Evolutionary conservation across 2,113 vertebrate species (phyloP), one percentile per base, ranked within the genome.

Genomic region (Calypte anna): DNA sequence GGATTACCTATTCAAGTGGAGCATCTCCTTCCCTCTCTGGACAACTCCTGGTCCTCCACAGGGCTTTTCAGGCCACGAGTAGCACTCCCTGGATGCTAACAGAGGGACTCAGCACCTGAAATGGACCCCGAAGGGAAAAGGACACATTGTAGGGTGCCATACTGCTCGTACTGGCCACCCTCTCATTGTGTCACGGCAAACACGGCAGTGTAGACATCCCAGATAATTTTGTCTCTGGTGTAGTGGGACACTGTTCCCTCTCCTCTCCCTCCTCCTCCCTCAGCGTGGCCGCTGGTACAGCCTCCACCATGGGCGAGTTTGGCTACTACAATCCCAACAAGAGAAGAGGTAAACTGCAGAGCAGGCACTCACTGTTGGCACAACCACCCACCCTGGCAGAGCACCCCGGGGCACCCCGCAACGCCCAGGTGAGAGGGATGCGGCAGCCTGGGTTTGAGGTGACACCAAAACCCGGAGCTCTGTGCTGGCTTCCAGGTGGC

Each of bases 351-450:
- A 8, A 63, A 33, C 25, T 11, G 17, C 57, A 43, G 59, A 67
- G 58, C 3, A 1, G 8, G 15, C 6, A 0, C 55, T 50, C 1
- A 0, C 18, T 31, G 2, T 50, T 68, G 44, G 44, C 7, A 57
- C 31, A 59, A 17, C 12, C 51, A 11, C 8, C 9, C 0, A 0
- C 12, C 8, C n/a, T 18, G 33, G 27, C 66, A 46, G 24, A 75
- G 43, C 43, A 11, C 13, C 46, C 46, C 46, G 7, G 46, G 21
- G 46, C 46, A 48, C 20, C 46, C 57, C 8, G 3, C 4, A 33
- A 24, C 55, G 59, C 4, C 46, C 13, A 13, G n/a, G 55, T 7
- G 4, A 73, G 23, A 17, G n/a, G 57, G 21, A 30, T 55, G 58
- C 9, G 2, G 20, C 44, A 16, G 31, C 4, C 4, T 6, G 18